Evolutionary conservation across 2,113 vertebrate species (phyloP).

Genomic region (Muntiacus reevesi): DNA sequence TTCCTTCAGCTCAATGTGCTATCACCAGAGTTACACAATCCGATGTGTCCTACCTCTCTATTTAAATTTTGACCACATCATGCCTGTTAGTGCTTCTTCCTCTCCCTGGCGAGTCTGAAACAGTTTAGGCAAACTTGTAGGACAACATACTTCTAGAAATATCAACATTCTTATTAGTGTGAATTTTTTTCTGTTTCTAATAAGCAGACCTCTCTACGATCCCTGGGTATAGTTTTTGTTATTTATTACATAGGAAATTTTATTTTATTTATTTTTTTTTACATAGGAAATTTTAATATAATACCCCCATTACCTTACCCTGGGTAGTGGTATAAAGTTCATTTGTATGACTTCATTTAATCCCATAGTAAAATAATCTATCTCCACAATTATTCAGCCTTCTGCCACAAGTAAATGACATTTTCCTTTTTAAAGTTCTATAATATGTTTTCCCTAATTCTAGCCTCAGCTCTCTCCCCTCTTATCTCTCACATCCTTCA

Average conservation of each 20-base stretch:
- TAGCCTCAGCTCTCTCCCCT: neutral
- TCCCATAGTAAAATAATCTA: neutral
- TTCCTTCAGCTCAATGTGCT: neutral
- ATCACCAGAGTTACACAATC: neutral
- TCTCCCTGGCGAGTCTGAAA: neutral
- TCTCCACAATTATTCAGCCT: neutral
- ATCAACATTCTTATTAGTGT: neutral
- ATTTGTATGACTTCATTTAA: neutral
- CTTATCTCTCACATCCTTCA: neutral
- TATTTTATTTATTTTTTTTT: too few relatives aligned
- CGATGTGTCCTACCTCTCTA: neutral
- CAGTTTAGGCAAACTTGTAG: neutral
- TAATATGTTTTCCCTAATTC: neutral
- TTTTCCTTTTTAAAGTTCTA: neutral
- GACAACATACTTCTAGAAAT: neutral
- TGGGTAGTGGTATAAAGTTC: neutral
- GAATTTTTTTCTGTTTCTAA: conserved; percentile 22
- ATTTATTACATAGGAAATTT: neutral
- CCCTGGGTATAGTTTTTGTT: neutral
- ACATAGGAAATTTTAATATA: neutral
- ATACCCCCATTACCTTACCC: neutral
- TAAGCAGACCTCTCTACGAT: neutral
- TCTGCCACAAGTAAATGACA: neutral
- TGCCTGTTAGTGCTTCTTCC: neutral
- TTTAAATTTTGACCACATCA: neutral